Conservation (phyloP, 2,797 vertebrate species). For the Chelon auratus region DNA sequence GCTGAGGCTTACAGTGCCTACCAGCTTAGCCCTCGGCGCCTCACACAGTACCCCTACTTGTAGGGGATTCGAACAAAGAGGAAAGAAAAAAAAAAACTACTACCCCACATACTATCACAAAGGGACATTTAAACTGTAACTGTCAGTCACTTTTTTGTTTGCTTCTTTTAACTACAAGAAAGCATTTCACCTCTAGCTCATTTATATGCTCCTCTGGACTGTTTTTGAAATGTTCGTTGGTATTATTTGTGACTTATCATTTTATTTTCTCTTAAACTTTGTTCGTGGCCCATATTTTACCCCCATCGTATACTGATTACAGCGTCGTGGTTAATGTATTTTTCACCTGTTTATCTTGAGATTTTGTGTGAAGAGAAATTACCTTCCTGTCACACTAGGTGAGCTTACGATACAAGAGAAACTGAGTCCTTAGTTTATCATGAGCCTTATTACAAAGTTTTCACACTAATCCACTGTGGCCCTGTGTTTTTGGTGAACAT, state of each 20-base stretch:
- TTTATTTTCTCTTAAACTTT: slow-evolving; percentile 37
- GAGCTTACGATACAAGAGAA: slow-evolving; percentile 28
- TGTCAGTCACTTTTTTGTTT: slow-evolving; percentile 62
- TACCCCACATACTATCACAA: slow-evolving; percentile 42
- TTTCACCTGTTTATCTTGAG: slow-evolving; percentile 50
- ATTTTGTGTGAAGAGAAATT: slow-evolving; percentile 68
- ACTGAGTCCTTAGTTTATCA: slow-evolving; percentile 20
- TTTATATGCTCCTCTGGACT: slow-evolving; percentile 71
- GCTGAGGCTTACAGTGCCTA: slow-evolving; percentile 93
- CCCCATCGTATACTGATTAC: slow-evolving; percentile 49
- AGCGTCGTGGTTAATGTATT: slow-evolving; percentile 60
- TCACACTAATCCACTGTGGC: slow-evolving; percentile 72
- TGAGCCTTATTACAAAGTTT: slow-evolving; percentile 43
- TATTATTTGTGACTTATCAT: slow-evolving; percentile 62
- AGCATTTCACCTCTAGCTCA: slow-evolving; percentile 64
- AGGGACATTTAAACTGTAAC: slow-evolving; percentile 62
- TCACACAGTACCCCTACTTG: slow-evolving; percentile 96
- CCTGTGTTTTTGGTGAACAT: slow-evolving; percentile 62
- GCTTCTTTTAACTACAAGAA: slow-evolving; percentile 67
- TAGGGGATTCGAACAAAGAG: slow-evolving; percentile 64
- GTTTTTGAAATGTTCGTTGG: slow-evolving; percentile 53
- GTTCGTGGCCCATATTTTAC: slow-evolving; percentile 60
- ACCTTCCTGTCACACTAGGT: slow-evolving; percentile 66
- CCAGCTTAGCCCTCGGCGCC: slow-evolving; percentile 94
- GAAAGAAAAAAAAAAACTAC: slow-evolving; percentile 15